Evolutionary conservation across 2,113 vertebrate genomes (phyloP), one percentile per base, ranked within the genome.

Genomic region (Seriola rivoliana): DNA sequence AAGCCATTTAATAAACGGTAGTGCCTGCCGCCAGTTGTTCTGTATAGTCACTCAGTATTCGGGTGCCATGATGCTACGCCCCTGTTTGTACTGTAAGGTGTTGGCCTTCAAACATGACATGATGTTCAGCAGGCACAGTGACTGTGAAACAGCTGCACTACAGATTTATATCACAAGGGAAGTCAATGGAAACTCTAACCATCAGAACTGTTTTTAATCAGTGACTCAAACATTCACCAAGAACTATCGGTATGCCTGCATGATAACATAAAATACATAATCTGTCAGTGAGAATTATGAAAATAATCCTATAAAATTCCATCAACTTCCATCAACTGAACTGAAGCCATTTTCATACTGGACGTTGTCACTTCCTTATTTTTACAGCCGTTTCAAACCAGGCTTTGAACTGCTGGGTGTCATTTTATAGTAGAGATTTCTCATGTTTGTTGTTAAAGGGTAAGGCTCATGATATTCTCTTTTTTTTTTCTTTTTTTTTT

Each of bases 161-260:
- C 14, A 57, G n/a, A 38, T 21, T 48, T n/a, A 29, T 12, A 46
- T 46, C 5, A n/a, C 46, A 5, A 77, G 6, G 40, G 70, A 63
- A 4, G 16, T 32, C 23, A 19, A 11, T 14, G 19, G 29, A 65
- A 73, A 38, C 40, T 36, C 17, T 3, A 5, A 44, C 8, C 40
- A 9, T 48, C 23, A 59, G 13, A 76, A 38, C 14, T 16, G 62
- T 29, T 83, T 84, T 84, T 74, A 84, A 84, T 67, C 29, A 46
- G 44, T 6, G 5, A 21, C 17, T 52, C 19, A 52, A 50, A 17
- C 16, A 17, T 2, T 21, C 65, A 59, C 14, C 50, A 63, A 19
- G 7, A 62, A 71, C 25, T 44, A 19, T 16, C 32, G 3, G 11
- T 14, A 42, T 25, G n/a, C 76, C 17, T 5, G 5, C n/a, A 69